phyloP scores from a whole-genome alignment of 1,140 invertebrate species.

The Sitodiplosis mosellana region DNA sequence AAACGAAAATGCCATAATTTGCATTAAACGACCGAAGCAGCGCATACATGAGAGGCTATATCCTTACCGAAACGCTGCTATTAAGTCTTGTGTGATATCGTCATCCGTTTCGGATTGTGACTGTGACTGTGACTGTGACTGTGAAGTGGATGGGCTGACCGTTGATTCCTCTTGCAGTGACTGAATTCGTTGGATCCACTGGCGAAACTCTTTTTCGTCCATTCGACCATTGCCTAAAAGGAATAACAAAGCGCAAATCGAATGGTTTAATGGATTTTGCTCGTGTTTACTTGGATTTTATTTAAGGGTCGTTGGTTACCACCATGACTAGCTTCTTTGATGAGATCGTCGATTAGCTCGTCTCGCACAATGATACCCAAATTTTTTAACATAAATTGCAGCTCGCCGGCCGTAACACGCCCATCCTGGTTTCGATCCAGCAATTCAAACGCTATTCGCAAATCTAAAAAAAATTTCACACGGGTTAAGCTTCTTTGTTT shows the following conservation, averaged over 20 bases:
- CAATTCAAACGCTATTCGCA: slow-evolving; percentile 51
- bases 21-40: not conserved
- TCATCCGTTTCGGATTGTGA: slow-evolving; percentile 27
- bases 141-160: slow-evolving; percentile 14
- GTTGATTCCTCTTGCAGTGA: slow-evolving; percentile 34
- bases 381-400: slow-evolving; percentile 55
- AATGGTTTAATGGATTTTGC: slow-evolving; percentile 5
- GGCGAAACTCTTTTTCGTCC: slow-evolving; percentile 50
- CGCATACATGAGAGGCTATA: not conserved
- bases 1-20: too few relatives aligned
- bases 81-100: slow-evolving; percentile 45
- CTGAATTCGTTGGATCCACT: slow-evolving; percentile 49
- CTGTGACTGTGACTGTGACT: slow-evolving; percentile 10
- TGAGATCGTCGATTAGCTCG: slow-evolving; percentile 45
- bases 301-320: slow-evolving; percentile 24
- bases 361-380: slow-evolving; percentile 51
- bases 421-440: slow-evolving; percentile 57
- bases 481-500: too few relatives aligned
- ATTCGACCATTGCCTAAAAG: slow-evolving; percentile 41
- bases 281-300: too few relatives aligned
- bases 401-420: slow-evolving; percentile 44
- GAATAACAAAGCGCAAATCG: slow-evolving; percentile 2
- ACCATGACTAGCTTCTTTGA: slow-evolving; percentile 47
- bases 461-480: slow-evolving; percentile 29
- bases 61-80: slow-evolving; percentile 47